Conservation (phyloP, 2,888 invertebrate genomes). For the Actias luna region DNA sequence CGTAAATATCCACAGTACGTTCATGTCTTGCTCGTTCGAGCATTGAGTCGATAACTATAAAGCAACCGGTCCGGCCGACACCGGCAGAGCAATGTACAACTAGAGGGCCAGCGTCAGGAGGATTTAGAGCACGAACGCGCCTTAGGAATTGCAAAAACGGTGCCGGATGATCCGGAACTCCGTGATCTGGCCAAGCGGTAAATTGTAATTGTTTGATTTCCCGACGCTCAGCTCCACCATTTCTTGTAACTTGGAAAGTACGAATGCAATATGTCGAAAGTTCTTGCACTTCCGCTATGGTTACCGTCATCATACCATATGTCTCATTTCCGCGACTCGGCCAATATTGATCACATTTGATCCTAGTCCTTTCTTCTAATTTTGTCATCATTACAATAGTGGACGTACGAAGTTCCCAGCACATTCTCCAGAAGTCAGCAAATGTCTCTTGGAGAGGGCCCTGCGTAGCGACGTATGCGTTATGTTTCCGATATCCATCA, state of each 20-base stretch:
- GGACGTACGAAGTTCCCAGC: slow-evolving; percentile 97
- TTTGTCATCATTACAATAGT: slow-evolving; percentile 99
- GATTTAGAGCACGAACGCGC: slow-evolving; percentile 94
- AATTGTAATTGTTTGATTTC: slow-evolving; percentile 99
- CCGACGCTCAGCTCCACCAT: slow-evolving; percentile 91
- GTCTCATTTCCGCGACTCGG: slow-evolving; percentile 96
- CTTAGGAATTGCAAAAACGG: slow-evolving; percentile 98
- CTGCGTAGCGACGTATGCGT: slow-evolving; percentile 99
- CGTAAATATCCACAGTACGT: slow-evolving; percentile 99
- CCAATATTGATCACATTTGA: slow-evolving; percentile 99
- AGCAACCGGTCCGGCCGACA: slow-evolving; percentile 97
- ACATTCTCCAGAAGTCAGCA: slow-evolving; percentile 99
- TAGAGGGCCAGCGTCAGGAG: slow-evolving; percentile 95
- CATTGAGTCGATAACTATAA: slow-evolving; percentile 99
- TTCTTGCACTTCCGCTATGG: slow-evolving; percentile 97
- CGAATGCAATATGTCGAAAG: slow-evolving; percentile 98
- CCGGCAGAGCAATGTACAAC: slow-evolving; percentile 97
- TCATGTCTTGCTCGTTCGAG: slow-evolving; percentile 98
- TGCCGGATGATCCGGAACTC: slow-evolving; percentile 99
- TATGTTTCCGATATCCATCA: slow-evolving; percentile 98
- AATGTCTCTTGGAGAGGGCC: slow-evolving; percentile 99
- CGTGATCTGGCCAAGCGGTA: slow-evolving; percentile 99
- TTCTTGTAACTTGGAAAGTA: slow-evolving; percentile 94
- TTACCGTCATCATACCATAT: slow-evolving; percentile 97
- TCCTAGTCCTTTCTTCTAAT: slow-evolving; percentile 96